These are phyloP conservation scores for Oncorhynchus masou DNA, from an alignment of 2,113 vertebrate genomes.

Conservation along the genomic window DNA sequence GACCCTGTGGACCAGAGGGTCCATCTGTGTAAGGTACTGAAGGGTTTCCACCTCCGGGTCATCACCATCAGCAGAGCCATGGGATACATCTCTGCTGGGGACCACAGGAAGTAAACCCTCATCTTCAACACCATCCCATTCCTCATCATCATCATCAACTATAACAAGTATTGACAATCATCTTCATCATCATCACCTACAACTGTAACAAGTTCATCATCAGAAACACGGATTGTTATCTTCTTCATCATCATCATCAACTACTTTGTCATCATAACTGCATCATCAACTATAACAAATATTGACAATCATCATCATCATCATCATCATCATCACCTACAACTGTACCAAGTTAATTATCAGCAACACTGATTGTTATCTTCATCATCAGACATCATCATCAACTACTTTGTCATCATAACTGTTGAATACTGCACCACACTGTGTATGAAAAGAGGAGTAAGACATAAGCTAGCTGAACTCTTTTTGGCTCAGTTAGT, in stretches of 20 bases:
- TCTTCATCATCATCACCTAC: background rate
- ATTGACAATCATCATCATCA: no score
- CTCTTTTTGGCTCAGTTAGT: slow-evolving; percentile 4
- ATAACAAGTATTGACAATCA: background rate
- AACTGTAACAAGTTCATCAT: background rate
- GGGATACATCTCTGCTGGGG: slow-evolving; percentile 70
- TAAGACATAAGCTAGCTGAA: slow-evolving; percentile 9
- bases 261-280: slow-evolving; percentile 13
- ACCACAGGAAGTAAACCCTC: slow-evolving; percentile 50
- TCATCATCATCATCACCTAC: no score
- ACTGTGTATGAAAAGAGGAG: background rate
- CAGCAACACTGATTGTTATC: background rate
- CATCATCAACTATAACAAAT: no score
- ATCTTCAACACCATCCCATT: background rate
- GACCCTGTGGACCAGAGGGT: slow-evolving; percentile 54
- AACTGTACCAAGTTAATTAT: background rate
- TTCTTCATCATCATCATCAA: slow-evolving; percentile 5
- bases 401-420: slow-evolving; percentile 7
- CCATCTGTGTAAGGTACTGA: slow-evolving; percentile 76
- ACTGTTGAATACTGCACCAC: slow-evolving; percentile 21
- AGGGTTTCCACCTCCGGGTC: slow-evolving; percentile 72
- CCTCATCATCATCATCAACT: slow-evolving; percentile 13
- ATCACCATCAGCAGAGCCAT: slow-evolving; percentile 82
- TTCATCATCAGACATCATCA: slow-evolving; percentile 7
- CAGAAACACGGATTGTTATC: slow-evolving; percentile 10